A percentile compares a stretch with the other conserved stretches of the same genome.
These are phyloP conservation scores for Scaptomyza hsui DNA, from an alignment of 1,140 invertebrate species.

Conservation along the genomic window DNA sequence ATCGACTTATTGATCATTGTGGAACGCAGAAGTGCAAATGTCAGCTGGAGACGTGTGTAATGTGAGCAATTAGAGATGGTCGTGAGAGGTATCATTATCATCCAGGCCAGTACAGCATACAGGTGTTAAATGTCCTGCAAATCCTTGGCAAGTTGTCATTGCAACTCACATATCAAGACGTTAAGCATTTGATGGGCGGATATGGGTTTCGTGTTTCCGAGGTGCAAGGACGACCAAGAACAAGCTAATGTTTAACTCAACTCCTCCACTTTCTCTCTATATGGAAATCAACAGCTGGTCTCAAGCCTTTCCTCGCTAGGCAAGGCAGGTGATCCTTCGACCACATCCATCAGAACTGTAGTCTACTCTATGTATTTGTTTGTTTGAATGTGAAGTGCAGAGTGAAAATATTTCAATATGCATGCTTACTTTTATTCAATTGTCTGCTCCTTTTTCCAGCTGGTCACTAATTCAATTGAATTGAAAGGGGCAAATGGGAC, in stretches of 20 bases:
- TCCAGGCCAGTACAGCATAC: constrained; percentile 29
- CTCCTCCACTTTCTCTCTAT: constrained; percentile 20
- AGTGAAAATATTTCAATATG: constrained; percentile 30
- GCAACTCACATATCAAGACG: constrained; percentile 35
- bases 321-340: constrained; percentile 48
- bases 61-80: constrained; percentile 67
- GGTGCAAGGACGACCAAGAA: background rate
- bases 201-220: constrained; percentile 56
- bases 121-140: constrained; percentile 59
- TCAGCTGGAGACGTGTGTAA: constrained; percentile 63
- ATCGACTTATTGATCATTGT: constrained; percentile 78
- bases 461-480: constrained; percentile 61
- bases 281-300: constrained; percentile 20
- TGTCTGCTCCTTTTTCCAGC: constrained; percentile 64
- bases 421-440: constrained; percentile 41
- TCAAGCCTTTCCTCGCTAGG: constrained; percentile 30
- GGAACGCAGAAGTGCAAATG: constrained; percentile 60
- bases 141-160: constrained; percentile 42
- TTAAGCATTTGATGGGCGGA: constrained; percentile 55
- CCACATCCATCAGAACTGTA: constrained; percentile 61
- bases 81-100: constrained; percentile 55
- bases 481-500: constrained; percentile 37
- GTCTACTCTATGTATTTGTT: constrained; percentile 33
- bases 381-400: constrained; percentile 59
- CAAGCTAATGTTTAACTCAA: background rate